Conservation (phyloP, 2,888 invertebrate species). For the Cepaea hortensis region DNA sequence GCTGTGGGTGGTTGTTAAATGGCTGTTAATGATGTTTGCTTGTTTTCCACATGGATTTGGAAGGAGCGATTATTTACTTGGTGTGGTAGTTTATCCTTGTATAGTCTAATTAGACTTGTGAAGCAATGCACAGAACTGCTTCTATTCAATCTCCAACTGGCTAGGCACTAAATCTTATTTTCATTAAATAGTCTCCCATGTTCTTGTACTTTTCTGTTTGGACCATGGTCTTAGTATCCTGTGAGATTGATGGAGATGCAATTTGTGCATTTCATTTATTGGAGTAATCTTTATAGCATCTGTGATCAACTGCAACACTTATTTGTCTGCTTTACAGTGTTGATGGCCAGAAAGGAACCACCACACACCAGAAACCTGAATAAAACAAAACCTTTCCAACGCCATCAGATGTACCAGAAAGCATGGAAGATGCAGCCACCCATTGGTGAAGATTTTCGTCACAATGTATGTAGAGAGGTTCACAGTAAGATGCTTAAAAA, state of each 20-base stretch:
- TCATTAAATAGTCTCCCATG: background rate
- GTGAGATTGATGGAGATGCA: background rate
- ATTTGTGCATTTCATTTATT: too few relatives aligned
- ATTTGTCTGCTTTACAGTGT: constrained; percentile 17
- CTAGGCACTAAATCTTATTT: too few relatives aligned
- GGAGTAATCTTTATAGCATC: too few relatives aligned
- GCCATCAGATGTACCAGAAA: constrained; percentile 71
- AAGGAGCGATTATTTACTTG: too few relatives aligned
- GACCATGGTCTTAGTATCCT: background rate
- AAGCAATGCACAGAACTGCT: too few relatives aligned
- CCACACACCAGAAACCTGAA: constrained; percentile 70
- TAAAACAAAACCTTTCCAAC: constrained; percentile 71
- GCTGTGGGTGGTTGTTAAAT: too few relatives aligned
- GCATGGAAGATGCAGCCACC: constrained; percentile 69
- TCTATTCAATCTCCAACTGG: too few relatives aligned
- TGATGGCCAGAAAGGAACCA: constrained; percentile 53
- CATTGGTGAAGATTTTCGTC: constrained; percentile 75
- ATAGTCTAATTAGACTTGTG: too few relatives aligned
- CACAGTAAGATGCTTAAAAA: constrained; percentile 74
- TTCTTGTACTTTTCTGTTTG: background rate
- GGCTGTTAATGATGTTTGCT: too few relatives aligned
- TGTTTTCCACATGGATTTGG: too few relatives aligned
- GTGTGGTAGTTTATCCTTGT: too few relatives aligned
- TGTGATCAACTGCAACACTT: background rate
- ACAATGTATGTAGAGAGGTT: constrained; percentile 73